phyloP scores from a whole-genome alignment of 2,797 vertebrate genomes.

The Coregonus suidteri region DNA sequence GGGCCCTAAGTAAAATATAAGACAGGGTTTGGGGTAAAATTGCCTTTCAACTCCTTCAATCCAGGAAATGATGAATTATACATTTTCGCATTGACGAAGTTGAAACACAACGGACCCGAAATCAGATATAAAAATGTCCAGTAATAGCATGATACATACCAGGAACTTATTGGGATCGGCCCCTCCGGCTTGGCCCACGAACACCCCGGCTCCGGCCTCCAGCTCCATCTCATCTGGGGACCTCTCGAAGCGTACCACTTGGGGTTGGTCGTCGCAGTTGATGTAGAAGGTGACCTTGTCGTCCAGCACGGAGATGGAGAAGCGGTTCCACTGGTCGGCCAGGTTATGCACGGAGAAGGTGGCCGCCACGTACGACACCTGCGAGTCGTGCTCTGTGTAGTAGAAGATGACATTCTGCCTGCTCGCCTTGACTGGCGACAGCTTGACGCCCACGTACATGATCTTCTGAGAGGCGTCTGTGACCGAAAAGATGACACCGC shows the following conservation, averaged over 20 bases:
- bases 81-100: not conserved
- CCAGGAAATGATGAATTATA: too few species aligned
- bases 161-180: conserved; percentile 84
- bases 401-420: conserved; percentile 83
- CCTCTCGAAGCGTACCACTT: conserved; percentile 75
- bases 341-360: conserved; percentile 80
- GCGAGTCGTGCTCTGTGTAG: conserved; percentile 82
- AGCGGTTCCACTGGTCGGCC: conserved; percentile 77
- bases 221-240: conserved; percentile 83
- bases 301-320: conserved; percentile 81
- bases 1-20: not conserved
- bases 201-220: conserved; percentile 79
- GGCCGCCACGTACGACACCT: conserved; percentile 74
- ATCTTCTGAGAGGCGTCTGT: conserved; percentile 78
- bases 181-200: conserved; percentile 88
- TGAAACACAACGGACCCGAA: not conserved
- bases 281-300: conserved; percentile 77
- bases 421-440: conserved; percentile 66
- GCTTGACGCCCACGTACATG: conserved; percentile 86
- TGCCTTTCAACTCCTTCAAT: not conserved
- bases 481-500: conserved; percentile 84
- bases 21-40: not conserved
- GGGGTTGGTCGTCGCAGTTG: conserved; percentile 77
- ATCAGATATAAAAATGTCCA: not conserved
- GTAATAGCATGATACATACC: conserved; percentile 64